Conservation (phyloP, 2,888 invertebrate genomes). For the Synanthedon myopaeformis region DNA sequence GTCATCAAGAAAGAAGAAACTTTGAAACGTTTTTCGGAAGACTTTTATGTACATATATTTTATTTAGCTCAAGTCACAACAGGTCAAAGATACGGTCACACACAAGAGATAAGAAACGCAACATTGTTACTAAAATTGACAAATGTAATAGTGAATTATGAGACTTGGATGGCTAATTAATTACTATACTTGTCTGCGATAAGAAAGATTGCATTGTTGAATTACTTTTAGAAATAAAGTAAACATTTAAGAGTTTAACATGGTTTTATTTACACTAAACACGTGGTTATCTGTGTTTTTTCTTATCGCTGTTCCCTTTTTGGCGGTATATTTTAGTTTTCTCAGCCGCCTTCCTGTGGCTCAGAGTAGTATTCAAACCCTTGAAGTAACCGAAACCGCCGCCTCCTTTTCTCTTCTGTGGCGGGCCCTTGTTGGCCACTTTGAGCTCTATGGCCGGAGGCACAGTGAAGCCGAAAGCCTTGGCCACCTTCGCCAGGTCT, state of each 20-base stretch:
- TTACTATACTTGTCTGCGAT: too few relatives aligned
- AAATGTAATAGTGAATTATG: neutral
- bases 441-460: conserved; percentile 93
- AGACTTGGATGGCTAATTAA: neutral
- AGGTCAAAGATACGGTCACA: too few relatives aligned
- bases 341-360: conserved; percentile 56
- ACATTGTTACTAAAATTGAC: too few relatives aligned
- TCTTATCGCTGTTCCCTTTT: conserved; percentile 38
- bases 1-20: neutral
- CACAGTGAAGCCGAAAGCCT: conserved; percentile 95
- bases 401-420: conserved; percentile 81
- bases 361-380: conserved; percentile 71
- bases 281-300: too few relatives aligned
- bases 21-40: too few relatives aligned
- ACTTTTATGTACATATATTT: too few relatives aligned
- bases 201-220: neutral
- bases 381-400: conserved; percentile 86
- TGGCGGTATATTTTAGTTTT: conserved; percentile 74
- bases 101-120: too few relatives aligned
- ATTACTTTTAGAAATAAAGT: neutral
- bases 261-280: neutral
- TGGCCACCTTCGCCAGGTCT: conserved; percentile 88
- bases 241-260: neutral
- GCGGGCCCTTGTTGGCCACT: conserved; percentile 63
- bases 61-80: too few relatives aligned